Base-by-base conservation (phyloP, 2,888 invertebrate species). In the Cosmopolites sordidus region DNA sequence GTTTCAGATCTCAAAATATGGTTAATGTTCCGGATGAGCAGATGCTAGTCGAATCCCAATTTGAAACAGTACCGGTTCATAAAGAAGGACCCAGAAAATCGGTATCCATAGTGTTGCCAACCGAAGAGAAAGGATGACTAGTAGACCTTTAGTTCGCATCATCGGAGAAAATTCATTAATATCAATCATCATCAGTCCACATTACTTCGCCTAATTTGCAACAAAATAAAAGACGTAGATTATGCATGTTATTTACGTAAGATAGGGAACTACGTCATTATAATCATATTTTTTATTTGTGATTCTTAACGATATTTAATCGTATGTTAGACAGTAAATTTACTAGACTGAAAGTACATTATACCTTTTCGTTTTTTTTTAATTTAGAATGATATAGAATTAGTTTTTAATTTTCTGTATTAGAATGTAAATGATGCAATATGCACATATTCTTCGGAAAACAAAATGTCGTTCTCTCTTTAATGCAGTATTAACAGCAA, bases 31-130 rank as follows among this genome's bases (percentile, higher is more conserved):
- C 71, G 41, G 73, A 73, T 54, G 69, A 73, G 60, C 69, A 72
- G 58, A 69, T 65, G 51, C 60, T 73, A 29, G 71, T 73, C 29
- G 66, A 66, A 53, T 64, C 69, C 12, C 69, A 68, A 16, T 66
- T 66, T 30, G 72, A 71, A 57, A 63, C 66, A 44, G 64, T 66
- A 43, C 64, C 69, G 50, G 63, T 68, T 3, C 63, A 69, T 48
- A 63, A 66, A 57, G 66, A 63, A 38, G 75, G 70, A 8, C 74
- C 74, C n/a, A 65, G 75, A 58, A 76, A 78, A 60, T 79, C 82
- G 17, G 80, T 82, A 56, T 80, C 82, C 16, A 80, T 82, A 65
- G 75, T 79, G 55, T 75, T 82, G 70, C 81, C 82, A 1, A 72
- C 78, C 48, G 80, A 80, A 61, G 79, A 78, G 41, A 80, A 79